A percentile compares a stretch with the other conserved stretches of the same genome.
Conservation (phyloP, 2,113 vertebrate species). For the Trogon surrucura region DNA sequence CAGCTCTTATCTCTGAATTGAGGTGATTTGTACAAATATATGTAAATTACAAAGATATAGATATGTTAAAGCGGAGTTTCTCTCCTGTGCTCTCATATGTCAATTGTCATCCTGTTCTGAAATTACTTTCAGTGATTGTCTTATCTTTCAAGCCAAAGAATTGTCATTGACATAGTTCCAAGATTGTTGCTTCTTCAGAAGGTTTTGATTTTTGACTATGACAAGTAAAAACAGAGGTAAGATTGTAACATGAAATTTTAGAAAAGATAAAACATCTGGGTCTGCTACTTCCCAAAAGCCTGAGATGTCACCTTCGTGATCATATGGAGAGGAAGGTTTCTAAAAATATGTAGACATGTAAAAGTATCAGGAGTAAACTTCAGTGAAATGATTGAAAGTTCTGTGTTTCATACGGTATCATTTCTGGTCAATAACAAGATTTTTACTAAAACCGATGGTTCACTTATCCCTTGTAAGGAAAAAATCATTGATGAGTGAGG, state of each 20-base stretch:
- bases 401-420: not conserved
- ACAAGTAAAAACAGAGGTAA: not conserved
- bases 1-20: not conserved
- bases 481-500: fast-evolving
- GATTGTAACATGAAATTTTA: not conserved
- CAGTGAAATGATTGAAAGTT: not conserved
- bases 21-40: not conserved
- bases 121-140: not conserved
- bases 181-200: not conserved
- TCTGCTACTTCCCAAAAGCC: not conserved
- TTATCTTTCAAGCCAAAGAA: not conserved
- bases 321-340: not conserved
- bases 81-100: not conserved
- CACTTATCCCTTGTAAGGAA: not conserved
- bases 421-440: not conserved
- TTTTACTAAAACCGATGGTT: not conserved
- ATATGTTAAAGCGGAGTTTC: fast-evolving
- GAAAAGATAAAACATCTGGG: not conserved
- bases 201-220: not conserved
- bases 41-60: not conserved
- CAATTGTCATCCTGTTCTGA: not conserved
- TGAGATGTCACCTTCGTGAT: not conserved
- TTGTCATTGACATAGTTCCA: not conserved
- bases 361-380: not conserved
- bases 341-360: not conserved